Evolutionary conservation across 2,113 vertebrate species (phyloP), one percentile per base, ranked within the genome.

Genomic region (Solea senegalensis): DNA sequence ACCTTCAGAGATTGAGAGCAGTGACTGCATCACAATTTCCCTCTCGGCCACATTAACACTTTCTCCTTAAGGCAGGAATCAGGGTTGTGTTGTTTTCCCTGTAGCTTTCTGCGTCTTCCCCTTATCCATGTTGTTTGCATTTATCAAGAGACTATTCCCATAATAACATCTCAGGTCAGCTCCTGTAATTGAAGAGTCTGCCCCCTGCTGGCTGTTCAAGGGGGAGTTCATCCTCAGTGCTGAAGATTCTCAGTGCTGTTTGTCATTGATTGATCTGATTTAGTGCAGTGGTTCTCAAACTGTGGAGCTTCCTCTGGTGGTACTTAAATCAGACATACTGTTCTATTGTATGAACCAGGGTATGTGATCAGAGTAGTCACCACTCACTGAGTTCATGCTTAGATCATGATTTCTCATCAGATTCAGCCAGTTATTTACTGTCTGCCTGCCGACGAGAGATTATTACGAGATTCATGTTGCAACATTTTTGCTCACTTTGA

Each of bases 131-230:
- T 44, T 59, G 28, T 73, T 44, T 53, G 16, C 65, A 44, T 43
- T 48, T 51, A 46, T 59, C 45, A 28, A 7, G 28, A 51, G 48
- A 48, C 16, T 60, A 11, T 69, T 71, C 48, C 67, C 64, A 81
- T 8, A 7, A 34, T 21, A 27, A 65, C 51, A 0, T 46, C 11
- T 59, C 10, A 63, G 51, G 9, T 67, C 26, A 67, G 54, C 15
- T 67, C 28, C 56, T 52, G 63, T 34, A 11, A 8, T 34, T 76
- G 68, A 45, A 69, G 28, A 28, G 28, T 64, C 46, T n/a, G 76
- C 88, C 88, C 81, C 72, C 87, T 90, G 80, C 84, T 89, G 91
- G 89, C 51, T 9, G 27, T 8, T 68, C 9, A 0, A 4, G 26
- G 40, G 74, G 50, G 11, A 46, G 62, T 0, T 16, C 14, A 11